A percentile compares a stretch with the other conserved stretches of the same genome.
Evolutionary conservation across 2,888 invertebrate genomes (phyloP).

Genomic region (Stegophylla sp.): DNA sequence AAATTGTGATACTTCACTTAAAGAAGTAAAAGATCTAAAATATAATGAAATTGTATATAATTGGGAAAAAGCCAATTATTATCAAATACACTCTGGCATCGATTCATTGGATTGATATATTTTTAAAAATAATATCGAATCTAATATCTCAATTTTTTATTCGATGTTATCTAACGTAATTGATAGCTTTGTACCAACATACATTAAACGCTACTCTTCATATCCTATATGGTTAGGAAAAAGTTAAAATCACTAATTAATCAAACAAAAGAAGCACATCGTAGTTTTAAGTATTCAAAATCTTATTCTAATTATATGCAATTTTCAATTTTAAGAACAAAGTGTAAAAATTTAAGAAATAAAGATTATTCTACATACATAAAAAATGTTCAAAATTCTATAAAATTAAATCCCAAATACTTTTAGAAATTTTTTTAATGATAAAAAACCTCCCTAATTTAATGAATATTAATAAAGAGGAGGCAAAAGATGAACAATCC

Average conservation of each 20-base stretch:
- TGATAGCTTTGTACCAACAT: background rate
- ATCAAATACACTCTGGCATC: no score
- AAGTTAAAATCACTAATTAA: constrained; percentile 2
- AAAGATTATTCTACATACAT: background rate
- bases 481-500: no score
- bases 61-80: background rate
- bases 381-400: constrained; percentile 4
- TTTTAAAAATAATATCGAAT: constrained; percentile 4
- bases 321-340: background rate
- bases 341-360: background rate
- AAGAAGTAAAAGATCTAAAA: background rate
- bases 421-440: no score
- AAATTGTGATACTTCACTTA: background rate
- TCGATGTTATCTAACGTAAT: background rate
- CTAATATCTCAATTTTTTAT: background rate
- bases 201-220: background rate
- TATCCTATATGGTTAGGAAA: background rate
- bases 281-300: background rate
- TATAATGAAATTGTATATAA: background rate
- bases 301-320: background rate
- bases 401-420: constrained; percentile 2
- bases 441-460: no score
- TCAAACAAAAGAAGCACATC: background rate
- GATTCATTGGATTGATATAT: background rate
- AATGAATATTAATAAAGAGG: no score